phyloP scores from a whole-genome alignment of 2,113 vertebrate species.

The Etheostoma cragini region DNA sequence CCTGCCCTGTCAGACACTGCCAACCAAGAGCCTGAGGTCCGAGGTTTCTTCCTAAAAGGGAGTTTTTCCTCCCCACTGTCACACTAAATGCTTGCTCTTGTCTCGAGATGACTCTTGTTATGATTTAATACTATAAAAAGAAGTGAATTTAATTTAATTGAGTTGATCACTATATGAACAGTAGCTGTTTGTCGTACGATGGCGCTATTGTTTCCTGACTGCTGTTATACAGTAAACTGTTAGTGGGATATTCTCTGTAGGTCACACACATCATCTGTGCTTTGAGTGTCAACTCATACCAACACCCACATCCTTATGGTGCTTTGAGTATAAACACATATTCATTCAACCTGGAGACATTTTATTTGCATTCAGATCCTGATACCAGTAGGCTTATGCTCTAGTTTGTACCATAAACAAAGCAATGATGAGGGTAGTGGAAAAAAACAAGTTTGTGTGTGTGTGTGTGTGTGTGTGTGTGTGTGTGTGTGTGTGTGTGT shows the following conservation, averaged over 20 bases:
- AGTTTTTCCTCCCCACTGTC: too few species aligned
- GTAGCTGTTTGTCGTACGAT: not conserved
- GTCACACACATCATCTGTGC: slow-evolving; percentile 33
- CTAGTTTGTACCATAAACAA: slow-evolving; percentile 63
- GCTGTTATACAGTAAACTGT: not conserved
- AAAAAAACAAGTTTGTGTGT: slow-evolving; percentile 38
- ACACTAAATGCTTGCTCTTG: too few species aligned
- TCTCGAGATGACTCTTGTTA: too few species aligned
- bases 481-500: not conserved
- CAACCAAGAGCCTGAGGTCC: too few species aligned
- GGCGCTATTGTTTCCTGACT: not conserved
- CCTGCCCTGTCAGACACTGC: too few species aligned
- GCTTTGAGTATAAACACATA: slow-evolving; percentile 71
- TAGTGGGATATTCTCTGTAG: slow-evolving; percentile 5
- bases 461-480: not conserved
- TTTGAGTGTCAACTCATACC: slow-evolving; percentile 56
- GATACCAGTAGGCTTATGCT: slow-evolving; percentile 23
- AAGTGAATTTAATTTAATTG: too few species aligned
- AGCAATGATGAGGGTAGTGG: slow-evolving; percentile 54
- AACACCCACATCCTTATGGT: slow-evolving; percentile 28
- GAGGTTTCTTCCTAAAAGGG: too few species aligned
- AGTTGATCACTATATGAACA: not conserved
- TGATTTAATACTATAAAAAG: too few species aligned
- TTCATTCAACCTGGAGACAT: slow-evolving; percentile 24
- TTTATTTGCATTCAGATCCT: slow-evolving; percentile 54